Evolutionary conservation across 2,888 invertebrate species (phyloP).

Genomic region (Orthosia gracilis): DNA sequence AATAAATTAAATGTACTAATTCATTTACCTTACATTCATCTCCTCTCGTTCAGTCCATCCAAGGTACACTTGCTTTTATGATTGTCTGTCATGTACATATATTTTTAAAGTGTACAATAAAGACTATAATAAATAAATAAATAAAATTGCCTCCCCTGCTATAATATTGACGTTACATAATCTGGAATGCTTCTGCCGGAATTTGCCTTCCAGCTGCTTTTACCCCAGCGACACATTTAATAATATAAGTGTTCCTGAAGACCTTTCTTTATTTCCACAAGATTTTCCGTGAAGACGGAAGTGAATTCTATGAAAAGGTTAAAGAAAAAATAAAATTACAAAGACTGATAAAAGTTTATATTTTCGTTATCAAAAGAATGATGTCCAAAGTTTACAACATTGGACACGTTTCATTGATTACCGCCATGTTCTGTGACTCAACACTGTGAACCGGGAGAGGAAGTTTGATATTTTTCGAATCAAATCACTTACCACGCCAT

Average conservation of each 20-base stretch:
- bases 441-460: slow-evolving; percentile 9
- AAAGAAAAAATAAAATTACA: not conserved
- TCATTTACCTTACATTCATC: too few species aligned
- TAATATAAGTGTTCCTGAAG: not conserved
- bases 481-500: slow-evolving; percentile 23
- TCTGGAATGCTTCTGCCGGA: not conserved
- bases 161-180: not conserved
- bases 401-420: slow-evolving; percentile 17
- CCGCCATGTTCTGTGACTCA: slow-evolving; percentile 18
- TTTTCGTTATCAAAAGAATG: slow-evolving; percentile 9
- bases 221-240: not conserved
- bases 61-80: too few species aligned
- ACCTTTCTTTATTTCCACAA: not conserved
- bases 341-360: not conserved
- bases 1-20: too few species aligned
- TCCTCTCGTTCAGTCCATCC: too few species aligned
- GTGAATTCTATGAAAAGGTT: slow-evolving; percentile 6
- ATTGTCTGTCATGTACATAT: too few species aligned
- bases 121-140: too few species aligned
- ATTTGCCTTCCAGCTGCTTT: not conserved
- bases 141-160: too few species aligned
- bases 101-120: too few species aligned
- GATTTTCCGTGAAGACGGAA: not conserved
- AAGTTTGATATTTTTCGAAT: slow-evolving; percentile 31
- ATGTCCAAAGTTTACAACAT: slow-evolving; percentile 13